A percentile compares a stretch with the other conserved stretches of the same genome.
Evolutionary conservation across 2,888 invertebrate genomes (phyloP).

Genomic region (Drosophila helvetica): DNA sequence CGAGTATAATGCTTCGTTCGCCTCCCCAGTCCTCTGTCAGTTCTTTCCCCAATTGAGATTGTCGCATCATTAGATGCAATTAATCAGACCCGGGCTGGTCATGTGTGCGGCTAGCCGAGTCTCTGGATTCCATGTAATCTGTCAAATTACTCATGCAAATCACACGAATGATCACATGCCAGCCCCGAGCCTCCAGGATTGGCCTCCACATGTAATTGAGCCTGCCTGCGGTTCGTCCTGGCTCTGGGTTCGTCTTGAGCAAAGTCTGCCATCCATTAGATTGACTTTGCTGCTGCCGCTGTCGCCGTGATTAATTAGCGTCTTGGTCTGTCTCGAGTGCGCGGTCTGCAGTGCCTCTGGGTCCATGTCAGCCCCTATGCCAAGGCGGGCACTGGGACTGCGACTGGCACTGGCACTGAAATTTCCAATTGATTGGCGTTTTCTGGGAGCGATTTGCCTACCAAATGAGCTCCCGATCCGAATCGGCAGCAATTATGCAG

Average conservation of each 20-base stretch:
- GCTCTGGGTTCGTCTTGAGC: conserved; percentile 1
- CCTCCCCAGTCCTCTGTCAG: not conserved
- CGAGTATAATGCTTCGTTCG: not conserved
- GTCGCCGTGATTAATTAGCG: conserved; percentile 74
- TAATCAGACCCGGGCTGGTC: conserved; percentile 42
- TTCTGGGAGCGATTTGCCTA: conserved; percentile 43
- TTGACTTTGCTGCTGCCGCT: conserved; percentile 59
- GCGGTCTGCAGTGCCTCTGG: conserved; percentile 24
- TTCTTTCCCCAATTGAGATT: conserved; percentile 24
- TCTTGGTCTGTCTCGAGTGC: conserved; percentile 45
- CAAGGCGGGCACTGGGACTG: conserved; percentile 11
- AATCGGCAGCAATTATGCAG: conserved; percentile 68
- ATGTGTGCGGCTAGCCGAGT: conserved; percentile 16
- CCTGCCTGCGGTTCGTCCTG: conserved; percentile 59
- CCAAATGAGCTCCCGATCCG: conserved; percentile 44
- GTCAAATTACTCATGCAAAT: conserved; percentile 81
- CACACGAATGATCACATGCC: conserved; percentile 40
- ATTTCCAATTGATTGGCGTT: conserved; percentile 75
- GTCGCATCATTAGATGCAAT: conserved; percentile 53
- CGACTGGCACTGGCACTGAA: conserved; percentile 27
- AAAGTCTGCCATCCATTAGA: conserved; percentile 70
- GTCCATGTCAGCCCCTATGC: not conserved
- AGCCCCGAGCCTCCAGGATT: conserved; percentile 3
- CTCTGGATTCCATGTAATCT: conserved; percentile 64
- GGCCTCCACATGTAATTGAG: conserved; percentile 58